Percentiles rank a stretch among this genome's conserved stretches.
These are phyloP conservation scores for Cynoglossus semilaevis DNA, from an alignment of 2,113 vertebrate species.

Conservation along the genomic window DNA sequence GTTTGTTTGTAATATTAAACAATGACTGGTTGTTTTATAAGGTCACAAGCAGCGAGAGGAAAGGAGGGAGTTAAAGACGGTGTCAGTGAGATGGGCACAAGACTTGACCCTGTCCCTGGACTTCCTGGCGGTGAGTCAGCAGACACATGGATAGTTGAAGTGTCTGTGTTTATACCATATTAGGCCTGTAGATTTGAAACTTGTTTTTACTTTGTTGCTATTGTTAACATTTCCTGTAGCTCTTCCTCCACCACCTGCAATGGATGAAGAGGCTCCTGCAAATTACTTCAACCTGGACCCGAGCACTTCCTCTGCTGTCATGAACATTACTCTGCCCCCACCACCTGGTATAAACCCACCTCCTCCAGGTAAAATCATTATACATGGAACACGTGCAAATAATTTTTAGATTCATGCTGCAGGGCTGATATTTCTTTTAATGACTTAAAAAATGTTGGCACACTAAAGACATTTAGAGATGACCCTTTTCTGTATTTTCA, in stretches of 20 bases:
- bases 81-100: conserved; percentile 87
- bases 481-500: not conserved
- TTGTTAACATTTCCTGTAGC: conserved; percentile 61
- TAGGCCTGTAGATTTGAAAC: not conserved
- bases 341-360: conserved; percentile 89
- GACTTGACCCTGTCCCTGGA: conserved; percentile 92
- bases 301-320: conserved; percentile 82
- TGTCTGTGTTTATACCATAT: not conserved
- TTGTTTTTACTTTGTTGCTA: not conserved
- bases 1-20: not conserved
- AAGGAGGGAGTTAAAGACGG: conserved; percentile 90
- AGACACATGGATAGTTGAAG: not conserved
- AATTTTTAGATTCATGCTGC: not conserved
- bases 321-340: conserved; percentile 89
- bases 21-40: conserved; percentile 45
- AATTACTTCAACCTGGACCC: conserved; percentile 96
- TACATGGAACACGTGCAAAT: not conserved
- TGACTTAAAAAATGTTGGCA: too few species aligned
- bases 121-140: conserved; percentile 85
- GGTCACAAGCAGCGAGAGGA: conserved; percentile 91
- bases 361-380: conserved; percentile 83
- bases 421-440: too few species aligned
- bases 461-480: not conserved
- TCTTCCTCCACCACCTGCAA: conserved; percentile 86
- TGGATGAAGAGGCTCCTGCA: conserved; percentile 88